phyloP scores from a whole-genome alignment of 1,140 invertebrate genomes.

The Contarinia nasturtii region DNA sequence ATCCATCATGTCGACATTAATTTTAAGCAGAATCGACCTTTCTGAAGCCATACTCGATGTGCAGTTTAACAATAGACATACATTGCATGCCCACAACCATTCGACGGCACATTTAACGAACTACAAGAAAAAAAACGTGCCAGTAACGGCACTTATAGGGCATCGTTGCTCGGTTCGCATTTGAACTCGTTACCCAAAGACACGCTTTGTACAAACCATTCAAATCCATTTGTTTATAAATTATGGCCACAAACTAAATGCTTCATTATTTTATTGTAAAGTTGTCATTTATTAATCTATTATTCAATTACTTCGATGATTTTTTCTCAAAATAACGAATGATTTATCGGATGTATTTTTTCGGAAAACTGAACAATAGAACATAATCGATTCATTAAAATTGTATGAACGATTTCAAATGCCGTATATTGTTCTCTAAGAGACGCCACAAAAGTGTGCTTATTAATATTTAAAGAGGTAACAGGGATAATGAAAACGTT shows the following conservation, averaged over 20 bases:
- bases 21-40: too few species aligned
- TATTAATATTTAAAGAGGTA: too few species aligned
- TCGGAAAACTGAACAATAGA: not conserved
- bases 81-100: not conserved
- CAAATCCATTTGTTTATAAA: not conserved
- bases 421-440: not conserved
- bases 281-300: not conserved
- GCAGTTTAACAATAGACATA: not conserved
- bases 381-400: not conserved
- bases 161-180: too few species aligned
- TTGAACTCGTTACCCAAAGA: too few species aligned
- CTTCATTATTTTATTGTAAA: not conserved
- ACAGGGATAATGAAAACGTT: too few species aligned
- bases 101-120: not conserved
- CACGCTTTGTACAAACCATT: not conserved
- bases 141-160: too few species aligned
- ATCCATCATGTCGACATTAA: too few species aligned
- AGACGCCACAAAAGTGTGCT: not conserved
- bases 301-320: not conserved
- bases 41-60: too few species aligned
- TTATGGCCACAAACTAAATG: not conserved
- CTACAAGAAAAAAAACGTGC: too few species aligned
- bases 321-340: not conserved
- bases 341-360: not conserved
- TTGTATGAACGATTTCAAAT: not conserved